Evolutionary conservation across 2,113 vertebrate species (phyloP).

Genomic region (Choloepus hoffmanni): DNA sequence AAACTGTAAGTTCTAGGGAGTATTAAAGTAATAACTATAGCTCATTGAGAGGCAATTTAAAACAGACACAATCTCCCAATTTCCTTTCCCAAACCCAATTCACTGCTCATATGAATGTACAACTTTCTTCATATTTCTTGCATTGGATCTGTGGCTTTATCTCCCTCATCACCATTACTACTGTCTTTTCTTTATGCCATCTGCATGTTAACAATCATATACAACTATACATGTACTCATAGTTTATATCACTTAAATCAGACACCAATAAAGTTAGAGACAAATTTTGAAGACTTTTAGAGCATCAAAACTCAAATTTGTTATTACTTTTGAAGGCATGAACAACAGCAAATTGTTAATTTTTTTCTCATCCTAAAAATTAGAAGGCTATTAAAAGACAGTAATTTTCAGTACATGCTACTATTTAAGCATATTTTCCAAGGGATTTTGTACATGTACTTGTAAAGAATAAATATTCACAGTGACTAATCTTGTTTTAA

Average conservation of each 20-base stretch:
- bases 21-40: neutral
- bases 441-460: slow-evolving; percentile 53
- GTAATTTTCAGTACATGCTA: slow-evolving; percentile 46
- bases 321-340: slow-evolving; percentile 32
- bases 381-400: neutral
- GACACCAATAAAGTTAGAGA: neutral
- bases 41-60: neutral
- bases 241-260: neutral
- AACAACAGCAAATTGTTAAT: neutral
- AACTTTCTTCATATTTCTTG: neutral
- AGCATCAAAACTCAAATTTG: neutral
- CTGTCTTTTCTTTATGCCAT: neutral
- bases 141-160: neutral
- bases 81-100: neutral
- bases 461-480: slow-evolving; percentile 67
- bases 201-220: neutral
- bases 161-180: neutral
- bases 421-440: slow-evolving; percentile 66
- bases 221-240: neutral
- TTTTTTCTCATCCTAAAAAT: slow-evolving; percentile 27
- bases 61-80: neutral
- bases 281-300: neutral
- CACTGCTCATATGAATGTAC: neutral
- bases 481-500: slow-evolving; percentile 75
- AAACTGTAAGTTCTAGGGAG: neutral